Conservation (phyloP, 2,797 vertebrate species). For the Okamejei kenojei region DNA sequence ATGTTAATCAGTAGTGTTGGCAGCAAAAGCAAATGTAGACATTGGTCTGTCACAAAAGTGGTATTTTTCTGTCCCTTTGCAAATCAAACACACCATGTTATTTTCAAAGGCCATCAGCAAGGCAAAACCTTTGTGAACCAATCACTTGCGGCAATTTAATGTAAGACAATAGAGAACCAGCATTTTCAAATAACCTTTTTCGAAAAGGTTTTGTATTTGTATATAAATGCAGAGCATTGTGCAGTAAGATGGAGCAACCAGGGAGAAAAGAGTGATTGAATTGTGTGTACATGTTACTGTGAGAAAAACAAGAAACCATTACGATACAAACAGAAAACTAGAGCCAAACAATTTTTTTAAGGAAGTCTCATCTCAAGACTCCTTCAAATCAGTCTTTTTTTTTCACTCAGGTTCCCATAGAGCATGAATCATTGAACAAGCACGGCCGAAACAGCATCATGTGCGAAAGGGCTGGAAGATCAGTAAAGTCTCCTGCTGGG, state of each 20-base stretch:
- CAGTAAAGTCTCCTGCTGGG: too few species aligned
- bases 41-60: background rate
- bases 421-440: too few species aligned
- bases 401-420: background rate
- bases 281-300: background rate
- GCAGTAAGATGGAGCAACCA: background rate
- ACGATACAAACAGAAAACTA: background rate
- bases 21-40: background rate
- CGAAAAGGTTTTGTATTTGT: background rate
- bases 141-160: background rate
- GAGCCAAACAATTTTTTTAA: background rate
- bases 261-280: background rate
- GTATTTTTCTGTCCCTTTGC: background rate
- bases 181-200: background rate
- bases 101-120: background rate
- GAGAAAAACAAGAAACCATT: background rate
- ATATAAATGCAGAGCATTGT: background rate
- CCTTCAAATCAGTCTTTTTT: background rate
- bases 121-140: background rate
- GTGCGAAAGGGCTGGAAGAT: too few species aligned
- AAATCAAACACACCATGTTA: background rate
- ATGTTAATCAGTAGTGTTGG: background rate
- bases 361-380: background rate
- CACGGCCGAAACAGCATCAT: too few species aligned
- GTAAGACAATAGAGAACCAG: background rate